Conservation (phyloP, 2,888 invertebrate genomes). For the Beris chalybata region DNA sequence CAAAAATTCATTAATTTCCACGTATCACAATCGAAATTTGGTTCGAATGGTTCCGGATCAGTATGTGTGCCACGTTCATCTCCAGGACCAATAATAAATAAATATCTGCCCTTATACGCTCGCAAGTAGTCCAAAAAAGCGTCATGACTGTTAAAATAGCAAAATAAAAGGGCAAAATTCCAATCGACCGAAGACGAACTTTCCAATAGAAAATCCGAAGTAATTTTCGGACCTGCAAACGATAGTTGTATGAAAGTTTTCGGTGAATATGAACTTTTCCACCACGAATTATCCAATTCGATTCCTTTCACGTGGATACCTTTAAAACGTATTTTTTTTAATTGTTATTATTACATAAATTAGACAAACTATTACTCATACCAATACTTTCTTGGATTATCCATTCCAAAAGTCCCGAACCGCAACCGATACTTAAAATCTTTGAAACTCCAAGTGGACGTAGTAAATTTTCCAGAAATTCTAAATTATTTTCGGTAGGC, state of each 20-base stretch:
- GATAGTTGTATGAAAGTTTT: constrained; percentile 69
- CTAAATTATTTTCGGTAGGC: constrained; percentile 68
- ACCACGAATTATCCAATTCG: constrained; percentile 81
- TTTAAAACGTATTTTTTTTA: constrained; percentile 46
- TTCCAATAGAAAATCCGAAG: constrained; percentile 54
- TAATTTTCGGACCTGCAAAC: constrained; percentile 57
- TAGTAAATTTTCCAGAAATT: constrained; percentile 60
- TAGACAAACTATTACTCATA: constrained; percentile 44
- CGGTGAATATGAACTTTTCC: constrained; percentile 75
- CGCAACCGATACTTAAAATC: constrained; percentile 75
- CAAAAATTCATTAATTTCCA: constrained; percentile 64
- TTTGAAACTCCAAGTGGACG: constrained; percentile 55
- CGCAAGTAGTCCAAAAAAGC: constrained; percentile 71
- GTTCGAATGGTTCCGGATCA: constrained; percentile 69
- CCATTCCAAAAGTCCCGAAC: constrained; percentile 82
- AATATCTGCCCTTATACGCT: constrained; percentile 64
- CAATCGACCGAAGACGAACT: constrained; percentile 50
- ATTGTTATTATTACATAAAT: not conserved
- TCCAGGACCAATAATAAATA: constrained; percentile 76
- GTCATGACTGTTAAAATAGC: constrained; percentile 75
- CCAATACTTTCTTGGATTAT: constrained; percentile 68
- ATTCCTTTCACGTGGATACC: constrained; percentile 67
- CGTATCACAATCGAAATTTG: constrained; percentile 54
- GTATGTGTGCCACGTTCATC: constrained; percentile 64
- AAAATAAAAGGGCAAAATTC: constrained; percentile 68